Evolutionary conservation across 2,888 invertebrate genomes (phyloP), one percentile per base, ranked within the genome.

Genomic region (Drosophila cognata): DNA sequence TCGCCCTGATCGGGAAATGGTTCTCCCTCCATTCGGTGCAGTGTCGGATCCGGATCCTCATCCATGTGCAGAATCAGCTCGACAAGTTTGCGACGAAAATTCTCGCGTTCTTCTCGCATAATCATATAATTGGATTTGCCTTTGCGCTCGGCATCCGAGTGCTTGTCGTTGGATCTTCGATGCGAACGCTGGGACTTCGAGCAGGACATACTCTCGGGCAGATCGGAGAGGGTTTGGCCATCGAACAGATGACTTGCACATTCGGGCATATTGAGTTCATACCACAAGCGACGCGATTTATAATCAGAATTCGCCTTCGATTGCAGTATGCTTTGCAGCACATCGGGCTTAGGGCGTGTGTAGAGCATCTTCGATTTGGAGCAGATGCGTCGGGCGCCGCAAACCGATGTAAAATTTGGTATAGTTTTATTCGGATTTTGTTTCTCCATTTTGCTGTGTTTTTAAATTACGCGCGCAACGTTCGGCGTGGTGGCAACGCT

Each of bases 71-170:
- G 94, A 79, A 98, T 96, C 74, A 97, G 94, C 79, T 95, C 95
- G 61, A 98, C 96, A 66, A 98, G 93, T 88, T 96, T 96, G 79
- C 95, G 95, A 35, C 98, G 95, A 93, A 98, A 98, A 82, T 96
- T 95, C 92, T 98, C 97, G 29, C 98, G 94, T 77, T 97, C 96
- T 91, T 95, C 94, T 46, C 96, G 94, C 94, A 96, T 94, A 5
- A 94, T 94, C 41, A 96, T 95, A 84, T 96, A 97, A 60, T 95
- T 95, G 92, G 79, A 69, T 92, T 95, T 94, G 67, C 94, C 95
- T 10, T 41, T 68, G 16, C 25, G 29, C 5, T 55, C 66, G 0
- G n/a, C 56, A 35, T 72, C 86, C 53, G 76, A 76, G 68, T 83
- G 91, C 91, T 93, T 92, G 74, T 93, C 69, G 13, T 56, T 68